phyloP scores from a whole-genome alignment of 2,113 vertebrate genomes.

The Phocoena sinus region DNA sequence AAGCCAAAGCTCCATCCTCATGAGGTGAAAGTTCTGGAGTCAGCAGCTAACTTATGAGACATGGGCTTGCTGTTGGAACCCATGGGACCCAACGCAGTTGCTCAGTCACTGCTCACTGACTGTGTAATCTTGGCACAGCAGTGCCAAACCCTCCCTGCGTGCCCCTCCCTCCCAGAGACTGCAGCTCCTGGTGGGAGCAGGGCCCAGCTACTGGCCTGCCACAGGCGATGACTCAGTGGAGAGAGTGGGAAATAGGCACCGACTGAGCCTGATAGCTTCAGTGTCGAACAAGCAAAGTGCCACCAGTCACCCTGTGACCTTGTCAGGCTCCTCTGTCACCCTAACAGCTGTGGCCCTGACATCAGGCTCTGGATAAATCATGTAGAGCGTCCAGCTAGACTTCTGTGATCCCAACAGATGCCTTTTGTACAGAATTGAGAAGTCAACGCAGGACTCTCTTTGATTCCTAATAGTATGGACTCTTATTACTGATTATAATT shows the following conservation, averaged over 20 bases:
- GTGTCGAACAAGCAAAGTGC: fast-evolving
- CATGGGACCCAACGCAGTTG: background rate
- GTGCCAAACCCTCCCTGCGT: background rate
- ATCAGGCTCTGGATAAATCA: background rate
- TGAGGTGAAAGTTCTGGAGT: background rate
- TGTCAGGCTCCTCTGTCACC: background rate
- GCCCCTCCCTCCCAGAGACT: background rate
- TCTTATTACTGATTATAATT: background rate
- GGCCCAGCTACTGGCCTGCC: background rate
- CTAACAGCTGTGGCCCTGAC: background rate
- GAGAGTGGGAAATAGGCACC: background rate
- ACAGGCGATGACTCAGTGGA: background rate
- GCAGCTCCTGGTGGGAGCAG: background rate
- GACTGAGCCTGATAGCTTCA: fast-evolving
- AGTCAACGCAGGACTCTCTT: background rate
- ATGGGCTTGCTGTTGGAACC: background rate
- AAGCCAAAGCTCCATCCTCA: background rate
- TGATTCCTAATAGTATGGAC: background rate
- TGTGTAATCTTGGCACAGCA: background rate
- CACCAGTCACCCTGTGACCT: background rate
- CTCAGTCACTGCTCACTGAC: fast-evolving
- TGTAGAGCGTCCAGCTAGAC: background rate
- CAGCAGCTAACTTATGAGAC: background rate
- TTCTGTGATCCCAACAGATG: background rate
- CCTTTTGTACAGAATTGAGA: background rate